phyloP scores from a whole-genome alignment of 2,113 vertebrate genomes.

The Melanerpes formicivorus region DNA sequence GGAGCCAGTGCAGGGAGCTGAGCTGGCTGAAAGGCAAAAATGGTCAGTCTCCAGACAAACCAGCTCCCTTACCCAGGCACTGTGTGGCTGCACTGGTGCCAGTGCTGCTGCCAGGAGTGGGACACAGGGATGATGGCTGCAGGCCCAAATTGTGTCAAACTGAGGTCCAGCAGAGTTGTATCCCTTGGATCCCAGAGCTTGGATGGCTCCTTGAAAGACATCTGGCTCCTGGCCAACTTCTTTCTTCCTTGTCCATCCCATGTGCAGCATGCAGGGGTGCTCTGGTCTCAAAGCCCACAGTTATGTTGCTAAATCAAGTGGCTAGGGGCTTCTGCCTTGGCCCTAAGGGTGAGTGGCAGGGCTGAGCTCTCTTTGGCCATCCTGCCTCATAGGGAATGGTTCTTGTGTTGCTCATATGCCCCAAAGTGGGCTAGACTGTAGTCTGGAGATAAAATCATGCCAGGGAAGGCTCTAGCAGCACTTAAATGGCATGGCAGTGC shows the following conservation, averaged over 20 bases:
- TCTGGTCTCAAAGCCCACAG: background rate
- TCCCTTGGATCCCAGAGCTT: background rate
- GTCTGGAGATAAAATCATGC: background rate
- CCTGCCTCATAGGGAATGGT: background rate
- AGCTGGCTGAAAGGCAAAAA: background rate
- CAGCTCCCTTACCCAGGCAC: background rate
- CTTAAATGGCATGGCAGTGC: fast-evolving
- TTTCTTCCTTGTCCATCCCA: background rate
- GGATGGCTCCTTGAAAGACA: background rate
- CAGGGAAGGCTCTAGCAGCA: background rate
- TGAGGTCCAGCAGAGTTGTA: background rate
- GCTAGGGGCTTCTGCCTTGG: background rate
- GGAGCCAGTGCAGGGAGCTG: background rate
- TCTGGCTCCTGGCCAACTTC: background rate
- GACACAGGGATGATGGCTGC: background rate
- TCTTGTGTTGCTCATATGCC: background rate
- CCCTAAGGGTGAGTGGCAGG: background rate
- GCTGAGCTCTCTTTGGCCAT: background rate
- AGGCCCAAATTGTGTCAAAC: background rate
- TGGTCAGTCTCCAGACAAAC: background rate
- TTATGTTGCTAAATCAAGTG: background rate
- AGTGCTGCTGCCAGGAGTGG: background rate
- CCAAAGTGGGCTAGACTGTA: background rate
- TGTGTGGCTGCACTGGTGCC: background rate
- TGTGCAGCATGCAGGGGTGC: background rate